Evolutionary conservation across 2,113 vertebrate species (phyloP), one percentile per base, ranked within the genome.

Genomic region (Geococcyx californianus): DNA sequence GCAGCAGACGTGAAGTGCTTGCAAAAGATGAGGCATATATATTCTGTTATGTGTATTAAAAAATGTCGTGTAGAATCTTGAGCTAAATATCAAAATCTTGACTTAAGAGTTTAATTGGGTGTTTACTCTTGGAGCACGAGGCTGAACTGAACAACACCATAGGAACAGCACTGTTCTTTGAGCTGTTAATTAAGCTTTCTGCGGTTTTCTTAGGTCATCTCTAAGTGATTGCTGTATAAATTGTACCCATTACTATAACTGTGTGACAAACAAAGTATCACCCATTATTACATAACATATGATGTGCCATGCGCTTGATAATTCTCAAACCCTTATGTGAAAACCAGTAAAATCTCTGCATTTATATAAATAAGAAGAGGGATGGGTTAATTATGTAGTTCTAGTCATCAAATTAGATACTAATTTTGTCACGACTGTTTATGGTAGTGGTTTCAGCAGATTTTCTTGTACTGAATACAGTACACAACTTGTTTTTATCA

Each of bases 101-200:
- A 89, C 77, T 96, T 97, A 59, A 9, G 13, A 74, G 94, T 92
- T 97, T 97, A 97, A 95, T 94, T 97, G 83, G 90, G 73, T 97
- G 60, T 86, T 93, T 98, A 81, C 89, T 97, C 89, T 82, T 92
- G 89, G 54, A 90, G 66, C 91, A 72, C 89, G 86, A 96, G 47
- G 54, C 80, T 90, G 87, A 95, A 94, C 76, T 92, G 95, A 97
- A 91, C 92, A 97, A 69, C 76, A 91, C 16, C 44, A 16, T 62
- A 91, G 86, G 45, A 97, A 67, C 72, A 88, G 28, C 34, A 34
- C 49, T 87, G 24, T 95, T 97, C 84, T 62, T 89, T 97, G 55
- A 97, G 34, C 63, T 95, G 86, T 96, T 97, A 95, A 84, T 97
- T 97, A 95, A 93, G 95, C 88, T 94, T 87, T 93, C 55, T 90